Percentiles rank a stretch among this genome's conserved stretches.
Evolutionary conservation across 2,113 vertebrate genomes (phyloP).

Genomic region (Siniperca knerii): DNA sequence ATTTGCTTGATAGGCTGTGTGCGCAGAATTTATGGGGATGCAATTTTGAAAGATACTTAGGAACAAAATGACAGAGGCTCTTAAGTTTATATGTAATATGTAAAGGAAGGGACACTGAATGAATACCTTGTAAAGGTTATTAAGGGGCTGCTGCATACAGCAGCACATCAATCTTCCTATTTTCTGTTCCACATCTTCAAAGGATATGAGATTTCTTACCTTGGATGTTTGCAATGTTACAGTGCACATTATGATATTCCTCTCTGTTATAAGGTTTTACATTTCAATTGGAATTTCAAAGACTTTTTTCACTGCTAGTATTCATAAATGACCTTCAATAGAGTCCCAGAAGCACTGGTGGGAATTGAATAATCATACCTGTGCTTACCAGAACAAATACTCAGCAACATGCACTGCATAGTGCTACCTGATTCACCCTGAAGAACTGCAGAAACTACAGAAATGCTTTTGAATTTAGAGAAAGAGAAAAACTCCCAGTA

Average conservation of each 20-base stretch:
- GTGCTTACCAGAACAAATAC: constrained; percentile 19
- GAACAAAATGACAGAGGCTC: background rate
- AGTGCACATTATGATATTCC: background rate
- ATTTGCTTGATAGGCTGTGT: constrained; percentile 17
- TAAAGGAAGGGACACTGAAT: background rate
- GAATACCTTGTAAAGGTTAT: constrained; percentile 1
- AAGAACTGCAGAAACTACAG: background rate
- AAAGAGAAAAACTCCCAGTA: background rate
- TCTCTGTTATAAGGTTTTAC: constrained; percentile 5
- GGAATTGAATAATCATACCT: constrained; percentile 31
- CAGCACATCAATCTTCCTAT: background rate
- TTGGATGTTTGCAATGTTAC: background rate
- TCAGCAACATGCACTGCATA: constrained; percentile 1
- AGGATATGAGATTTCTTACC: background rate
- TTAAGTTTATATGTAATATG: background rate
- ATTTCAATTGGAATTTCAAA: constrained; percentile 6
- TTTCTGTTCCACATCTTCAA: background rate
- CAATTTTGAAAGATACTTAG: background rate
- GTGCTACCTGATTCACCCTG: background rate
- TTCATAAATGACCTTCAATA: constrained; percentile 42
- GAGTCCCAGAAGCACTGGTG: constrained; percentile 1
- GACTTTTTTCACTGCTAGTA: background rate
- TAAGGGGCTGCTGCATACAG: background rate
- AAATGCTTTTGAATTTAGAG: background rate
- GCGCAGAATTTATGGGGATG: background rate